Percentiles rank a stretch among this genome's conserved stretches.
phyloP scores from a whole-genome alignment of 2,797 vertebrate species.

The Myiothlypis chrysogaster region DNA sequence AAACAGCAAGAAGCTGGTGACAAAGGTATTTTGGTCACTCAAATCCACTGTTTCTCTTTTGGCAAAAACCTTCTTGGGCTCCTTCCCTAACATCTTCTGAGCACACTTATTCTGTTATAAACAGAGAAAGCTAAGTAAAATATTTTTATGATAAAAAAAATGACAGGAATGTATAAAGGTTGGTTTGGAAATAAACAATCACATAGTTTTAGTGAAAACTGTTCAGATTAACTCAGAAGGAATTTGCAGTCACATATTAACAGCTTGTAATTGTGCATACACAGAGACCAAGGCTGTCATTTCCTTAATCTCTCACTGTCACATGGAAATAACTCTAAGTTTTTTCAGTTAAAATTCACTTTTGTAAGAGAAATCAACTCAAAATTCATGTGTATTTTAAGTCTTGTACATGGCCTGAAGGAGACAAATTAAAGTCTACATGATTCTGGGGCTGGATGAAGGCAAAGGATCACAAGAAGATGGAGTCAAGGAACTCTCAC shows the following conservation, averaged over 20 bases:
- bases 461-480: neutral
- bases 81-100: neutral
- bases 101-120: neutral
- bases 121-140: conserved; percentile 5
- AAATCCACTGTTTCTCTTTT: neutral
- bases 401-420: neutral
- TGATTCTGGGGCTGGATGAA: neutral
- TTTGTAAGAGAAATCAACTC: neutral
- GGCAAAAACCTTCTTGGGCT: neutral
- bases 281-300: neutral
- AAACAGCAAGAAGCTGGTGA: neutral
- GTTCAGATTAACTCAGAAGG: neutral
- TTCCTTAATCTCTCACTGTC: neutral
- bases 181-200: conserved; percentile 14
- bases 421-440: neutral
- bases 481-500: neutral
- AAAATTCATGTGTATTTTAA: neutral
- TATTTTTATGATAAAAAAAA: neutral
- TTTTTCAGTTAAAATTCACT: neutral
- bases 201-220: neutral
- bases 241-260: conserved; percentile 1
- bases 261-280: neutral
- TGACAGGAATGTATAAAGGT: neutral
- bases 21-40: neutral
- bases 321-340: neutral